Evolutionary conservation across 2,113 vertebrate genomes (phyloP), one percentile per base, ranked within the genome.

Genomic region (Trematocara nigrifrons): DNA sequence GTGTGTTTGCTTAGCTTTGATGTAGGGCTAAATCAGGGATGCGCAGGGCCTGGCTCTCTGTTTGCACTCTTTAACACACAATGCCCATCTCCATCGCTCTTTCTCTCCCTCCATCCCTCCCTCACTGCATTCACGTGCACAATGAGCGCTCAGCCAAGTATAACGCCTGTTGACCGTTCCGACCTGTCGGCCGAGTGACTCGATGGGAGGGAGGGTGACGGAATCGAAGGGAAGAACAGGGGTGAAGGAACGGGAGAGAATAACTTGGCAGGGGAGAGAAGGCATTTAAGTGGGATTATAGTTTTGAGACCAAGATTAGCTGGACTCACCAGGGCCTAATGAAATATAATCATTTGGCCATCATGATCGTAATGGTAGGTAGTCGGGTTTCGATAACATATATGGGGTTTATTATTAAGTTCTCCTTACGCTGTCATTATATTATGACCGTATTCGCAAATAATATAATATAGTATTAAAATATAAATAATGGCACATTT

Each of bases 1-100:
- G 93, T 66, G 86, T 96, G 94, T 97, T 98, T 97, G 95, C 91
- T 92, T 95, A 97, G 95, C 98, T 99, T 99, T 99, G 97, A 99
- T 98, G 97, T 95, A 83, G 13, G 74, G 88, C 82, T 91, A 89
- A 91, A 91, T 93, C 86, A 15, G 89, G 91, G 92, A 93, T 91
- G 92, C 26, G 71, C 86, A 86, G 89, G 85, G 89, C 87, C 86
- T 33, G 87, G 87, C 86, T 92, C 87, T 86, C 94, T 97, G 91
- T 97, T 97, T 97, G 94, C 96, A 90, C 95, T 89, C 92, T 93
- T 92, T 94, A 93, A 88, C 83, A 18, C 87, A 94, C 94, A 95
- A 95, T 94, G 12, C 40, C 80, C 87, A 86, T 93, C 94, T 94
- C 95, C 85, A 93, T 90, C 87, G 69, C 82, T 90, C 91, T 86